phyloP scores from a whole-genome alignment of 1,140 invertebrate genomes.

The Bradynema listronoti region DNA sequence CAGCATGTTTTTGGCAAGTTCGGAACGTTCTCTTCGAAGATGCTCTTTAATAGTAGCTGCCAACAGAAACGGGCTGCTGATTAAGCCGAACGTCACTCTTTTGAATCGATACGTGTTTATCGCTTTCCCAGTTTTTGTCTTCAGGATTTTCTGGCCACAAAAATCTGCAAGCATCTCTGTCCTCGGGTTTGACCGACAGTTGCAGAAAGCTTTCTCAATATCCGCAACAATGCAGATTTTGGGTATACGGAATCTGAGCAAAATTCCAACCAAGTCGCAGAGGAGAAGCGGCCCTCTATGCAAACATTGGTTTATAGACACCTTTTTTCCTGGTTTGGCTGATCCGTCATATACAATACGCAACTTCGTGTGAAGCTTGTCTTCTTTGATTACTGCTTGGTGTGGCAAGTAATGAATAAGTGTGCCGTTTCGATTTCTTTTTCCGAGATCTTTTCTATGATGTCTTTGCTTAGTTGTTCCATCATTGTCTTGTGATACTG shows the following conservation, averaged over 20 bases:
- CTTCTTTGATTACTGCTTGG: conserved; percentile 18
- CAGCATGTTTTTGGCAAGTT: neutral
- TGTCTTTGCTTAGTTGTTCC: too few species aligned
- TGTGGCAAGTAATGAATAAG: conserved; percentile 19
- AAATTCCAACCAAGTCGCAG: conserved; percentile 10
- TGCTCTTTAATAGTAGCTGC: conserved; percentile 30
- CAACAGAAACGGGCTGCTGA: conserved; percentile 23
- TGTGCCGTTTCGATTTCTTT: too few species aligned
- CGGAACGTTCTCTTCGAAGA: neutral
- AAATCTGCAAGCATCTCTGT: conserved; percentile 13
- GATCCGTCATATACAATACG: conserved; percentile 26
- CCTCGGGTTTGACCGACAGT: neutral
- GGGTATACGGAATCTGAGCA: conserved; percentile 9
- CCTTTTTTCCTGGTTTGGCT: conserved; percentile 12
- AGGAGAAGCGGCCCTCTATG: conserved; percentile 31
- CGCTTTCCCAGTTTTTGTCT: conserved; percentile 12
- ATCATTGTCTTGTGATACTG: too few species aligned
- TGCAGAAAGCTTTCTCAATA: conserved; percentile 21
- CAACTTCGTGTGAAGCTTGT: conserved; percentile 28
- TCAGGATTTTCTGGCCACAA: conserved; percentile 13
- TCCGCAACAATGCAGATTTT: conserved; percentile 1
- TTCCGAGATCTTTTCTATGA: too few species aligned
- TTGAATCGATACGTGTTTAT: conserved; percentile 19
- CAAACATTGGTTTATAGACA: conserved; percentile 19
- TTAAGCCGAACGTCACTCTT: conserved; percentile 34